Percentiles rank a stretch among this genome's conserved stretches.
phyloP scores from a whole-genome alignment of 2,113 vertebrate species.

The Pionites leucogaster region DNA sequence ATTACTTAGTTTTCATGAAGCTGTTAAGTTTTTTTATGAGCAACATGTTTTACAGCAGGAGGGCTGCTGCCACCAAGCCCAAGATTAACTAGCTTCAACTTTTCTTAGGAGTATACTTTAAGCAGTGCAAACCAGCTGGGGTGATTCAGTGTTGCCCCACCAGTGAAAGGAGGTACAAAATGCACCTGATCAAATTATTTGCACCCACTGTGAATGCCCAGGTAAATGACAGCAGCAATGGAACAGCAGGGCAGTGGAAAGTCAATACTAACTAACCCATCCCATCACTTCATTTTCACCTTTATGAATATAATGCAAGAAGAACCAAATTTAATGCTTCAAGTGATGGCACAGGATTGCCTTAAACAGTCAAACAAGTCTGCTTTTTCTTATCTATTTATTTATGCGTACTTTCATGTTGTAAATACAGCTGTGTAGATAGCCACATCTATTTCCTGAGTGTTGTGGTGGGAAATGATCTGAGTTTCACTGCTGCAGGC shows the following conservation, averaged over 20 bases:
- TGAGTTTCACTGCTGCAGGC: not conserved
- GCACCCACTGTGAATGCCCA: not conserved
- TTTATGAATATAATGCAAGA: not conserved
- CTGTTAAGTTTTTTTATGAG: not conserved
- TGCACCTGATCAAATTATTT: not conserved
- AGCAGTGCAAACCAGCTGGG: not conserved
- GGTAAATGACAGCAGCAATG: not conserved
- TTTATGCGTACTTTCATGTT: not conserved
- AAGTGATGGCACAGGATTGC: not conserved
- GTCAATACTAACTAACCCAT: not conserved
- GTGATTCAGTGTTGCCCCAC: not conserved
- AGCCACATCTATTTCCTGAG: not conserved
- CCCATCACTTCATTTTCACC: not conserved
- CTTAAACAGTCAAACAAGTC: not conserved
- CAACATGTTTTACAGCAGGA: not conserved
- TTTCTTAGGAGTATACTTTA: not conserved
- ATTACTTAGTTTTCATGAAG: not conserved
- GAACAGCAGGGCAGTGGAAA: not conserved
- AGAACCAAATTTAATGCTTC: not conserved
- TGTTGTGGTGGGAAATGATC: not conserved
- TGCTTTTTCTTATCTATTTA: not conserved
- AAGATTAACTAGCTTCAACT: not conserved
- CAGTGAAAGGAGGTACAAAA: not conserved
- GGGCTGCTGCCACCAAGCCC: not conserved
- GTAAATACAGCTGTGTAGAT: rapidly evolving